Evolutionary conservation across 2,888 invertebrate genomes (phyloP).

Genomic region (Strigamia crassipes): DNA sequence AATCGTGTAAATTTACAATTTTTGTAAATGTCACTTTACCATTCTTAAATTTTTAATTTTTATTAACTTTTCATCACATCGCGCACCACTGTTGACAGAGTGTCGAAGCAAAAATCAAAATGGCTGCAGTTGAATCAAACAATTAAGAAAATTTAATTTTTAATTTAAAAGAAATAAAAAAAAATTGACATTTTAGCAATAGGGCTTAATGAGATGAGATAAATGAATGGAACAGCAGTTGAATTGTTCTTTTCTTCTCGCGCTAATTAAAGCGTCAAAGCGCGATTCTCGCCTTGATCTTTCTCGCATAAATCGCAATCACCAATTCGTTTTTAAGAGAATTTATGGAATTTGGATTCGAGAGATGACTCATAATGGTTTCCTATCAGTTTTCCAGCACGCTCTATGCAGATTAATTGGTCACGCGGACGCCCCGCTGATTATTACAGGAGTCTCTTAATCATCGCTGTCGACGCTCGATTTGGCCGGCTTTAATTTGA

Average conservation of each 20-base stretch:
- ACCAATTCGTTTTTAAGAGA: neutral
- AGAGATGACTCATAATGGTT: neutral
- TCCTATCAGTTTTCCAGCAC: neutral
- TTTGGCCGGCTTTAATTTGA: constrained; percentile 4
- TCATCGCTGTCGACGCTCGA: constrained; percentile 13
- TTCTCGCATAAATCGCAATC: neutral
- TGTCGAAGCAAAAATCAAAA: too few species aligned
- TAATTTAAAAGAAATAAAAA: too few species aligned
- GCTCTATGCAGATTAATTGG: constrained; percentile 1
- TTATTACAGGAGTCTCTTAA: neutral
- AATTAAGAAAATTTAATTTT: too few species aligned
- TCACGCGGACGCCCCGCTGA: neutral
- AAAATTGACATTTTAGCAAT: too few species aligned
- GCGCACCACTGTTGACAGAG: too few species aligned
- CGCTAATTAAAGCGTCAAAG: neutral
- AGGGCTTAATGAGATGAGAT: too few species aligned
- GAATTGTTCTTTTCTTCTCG: too few species aligned
- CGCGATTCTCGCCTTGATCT: neutral
- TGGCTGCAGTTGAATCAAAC: too few species aligned
- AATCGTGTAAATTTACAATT: too few species aligned
- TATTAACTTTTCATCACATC: too few species aligned
- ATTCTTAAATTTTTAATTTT: too few species aligned
- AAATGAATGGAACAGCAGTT: neutral
- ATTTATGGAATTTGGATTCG: constrained; percentile 22
- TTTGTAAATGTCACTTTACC: too few species aligned